Evolutionary conservation across 2,888 invertebrate species (phyloP).

Genomic region (Pachydiplax longipennis): DNA sequence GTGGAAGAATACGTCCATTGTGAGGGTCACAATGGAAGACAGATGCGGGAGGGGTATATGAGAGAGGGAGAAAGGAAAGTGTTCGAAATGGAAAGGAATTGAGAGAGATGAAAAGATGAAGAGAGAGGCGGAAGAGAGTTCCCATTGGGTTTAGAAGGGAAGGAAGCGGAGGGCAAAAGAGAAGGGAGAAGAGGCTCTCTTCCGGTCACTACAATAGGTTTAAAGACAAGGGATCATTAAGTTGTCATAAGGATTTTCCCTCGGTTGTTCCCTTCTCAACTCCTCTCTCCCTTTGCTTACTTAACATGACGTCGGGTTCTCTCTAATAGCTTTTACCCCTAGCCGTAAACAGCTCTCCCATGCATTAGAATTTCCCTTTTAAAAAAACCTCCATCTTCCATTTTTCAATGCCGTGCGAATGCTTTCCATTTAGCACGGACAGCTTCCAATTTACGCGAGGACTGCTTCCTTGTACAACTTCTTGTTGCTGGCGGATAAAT

Average conservation of each 20-base stretch:
- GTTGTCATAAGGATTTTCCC: background rate
- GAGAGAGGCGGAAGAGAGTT: background rate
- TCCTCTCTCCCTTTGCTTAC: background rate
- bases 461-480: too few relatives aligned
- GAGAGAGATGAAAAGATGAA: background rate
- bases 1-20: background rate
- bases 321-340: background rate
- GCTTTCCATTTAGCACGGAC: too few relatives aligned
- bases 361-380: background rate
- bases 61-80: too few relatives aligned
- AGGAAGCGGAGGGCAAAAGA: background rate
- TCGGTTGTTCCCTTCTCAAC: background rate
- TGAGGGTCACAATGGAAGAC: background rate
- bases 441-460: too few relatives aligned
- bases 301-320: background rate
- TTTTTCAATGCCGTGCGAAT: too few relatives aligned
- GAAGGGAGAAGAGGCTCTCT: background rate
- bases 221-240: background rate
- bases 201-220: background rate
- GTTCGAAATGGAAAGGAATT: background rate
- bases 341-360: background rate
- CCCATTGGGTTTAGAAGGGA: background rate
- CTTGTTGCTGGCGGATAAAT: too few relatives aligned
- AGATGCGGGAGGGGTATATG: background rate
- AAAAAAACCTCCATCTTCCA: background rate